phyloP scores from a whole-genome alignment of 2,888 invertebrate species.

The Myopa tessellatipennis region DNA sequence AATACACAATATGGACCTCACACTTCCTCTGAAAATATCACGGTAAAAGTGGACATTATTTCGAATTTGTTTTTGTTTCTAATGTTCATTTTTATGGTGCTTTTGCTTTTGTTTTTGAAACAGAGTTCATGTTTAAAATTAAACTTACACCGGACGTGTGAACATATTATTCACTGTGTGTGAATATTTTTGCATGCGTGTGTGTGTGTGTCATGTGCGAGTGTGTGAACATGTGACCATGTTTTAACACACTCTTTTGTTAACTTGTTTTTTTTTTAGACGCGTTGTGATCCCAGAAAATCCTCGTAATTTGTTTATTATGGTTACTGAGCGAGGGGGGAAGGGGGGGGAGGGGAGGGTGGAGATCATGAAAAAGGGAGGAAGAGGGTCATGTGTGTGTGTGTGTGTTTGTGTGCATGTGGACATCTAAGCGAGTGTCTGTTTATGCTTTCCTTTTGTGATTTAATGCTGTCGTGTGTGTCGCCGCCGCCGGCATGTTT shows the following conservation, averaged over 20 bases:
- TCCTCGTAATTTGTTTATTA: slow-evolving; percentile 31
- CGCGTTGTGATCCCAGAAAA: slow-evolving; percentile 18
- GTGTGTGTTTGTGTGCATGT: slow-evolving; percentile 9
- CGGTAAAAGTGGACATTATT: no score
- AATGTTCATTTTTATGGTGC: not conserved
- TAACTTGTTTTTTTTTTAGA: not conserved
- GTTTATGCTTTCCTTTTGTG: slow-evolving; percentile 3
- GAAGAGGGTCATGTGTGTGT: not conserved
- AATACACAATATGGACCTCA: no score
- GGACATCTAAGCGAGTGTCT: not conserved
- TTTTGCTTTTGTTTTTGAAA: slow-evolving; percentile 18
- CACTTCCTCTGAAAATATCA: no score
- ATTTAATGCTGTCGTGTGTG: slow-evolving; percentile 21
- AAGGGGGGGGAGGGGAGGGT: no score
- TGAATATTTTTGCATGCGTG: not conserved
- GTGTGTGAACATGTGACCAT: no score
- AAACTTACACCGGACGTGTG: slow-evolving; percentile 24
- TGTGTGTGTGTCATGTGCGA: no score
- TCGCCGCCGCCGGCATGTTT: not conserved
- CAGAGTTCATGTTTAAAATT: slow-evolving; percentile 15
- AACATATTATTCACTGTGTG: not conserved
- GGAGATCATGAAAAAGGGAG: not conserved
- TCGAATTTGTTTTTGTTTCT: no score
- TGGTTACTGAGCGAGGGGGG: no score
- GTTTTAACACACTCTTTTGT: no score